Percentiles rank a stretch among this genome's conserved stretches.
phyloP scores from a whole-genome alignment of 2,888 invertebrate species.

The Myathropa florea region DNA sequence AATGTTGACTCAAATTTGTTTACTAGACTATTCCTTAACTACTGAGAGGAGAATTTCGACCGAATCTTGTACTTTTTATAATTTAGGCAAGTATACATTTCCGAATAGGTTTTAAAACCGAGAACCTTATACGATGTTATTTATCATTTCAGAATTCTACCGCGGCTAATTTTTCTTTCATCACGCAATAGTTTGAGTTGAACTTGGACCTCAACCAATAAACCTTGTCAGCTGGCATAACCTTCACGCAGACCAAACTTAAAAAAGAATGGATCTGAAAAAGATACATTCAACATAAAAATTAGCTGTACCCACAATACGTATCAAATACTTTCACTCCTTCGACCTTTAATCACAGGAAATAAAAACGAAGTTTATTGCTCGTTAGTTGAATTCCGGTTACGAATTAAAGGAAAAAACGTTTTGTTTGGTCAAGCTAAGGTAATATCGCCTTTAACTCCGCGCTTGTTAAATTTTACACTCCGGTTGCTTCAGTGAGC shows the following conservation, averaged over 20 bases:
- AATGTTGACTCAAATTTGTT: too few species aligned
- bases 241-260: background rate
- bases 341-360: background rate
- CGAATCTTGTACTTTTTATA: too few species aligned
- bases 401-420: background rate
- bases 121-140: too few species aligned
- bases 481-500: background rate
- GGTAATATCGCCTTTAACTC: background rate
- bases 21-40: too few species aligned
- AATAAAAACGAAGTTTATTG: background rate
- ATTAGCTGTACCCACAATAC: background rate
- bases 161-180: too few species aligned
- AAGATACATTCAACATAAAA: background rate
- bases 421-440: background rate
- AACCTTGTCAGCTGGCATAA: background rate
- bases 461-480: conserved; percentile 2
- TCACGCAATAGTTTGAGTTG: too few species aligned
- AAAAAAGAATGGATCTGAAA: background rate
- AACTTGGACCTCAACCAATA: background rate
- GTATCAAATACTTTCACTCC: background rate
- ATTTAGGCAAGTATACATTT: too few species aligned
- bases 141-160: too few species aligned
- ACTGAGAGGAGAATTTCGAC: too few species aligned
- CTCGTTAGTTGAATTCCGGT: background rate
- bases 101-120: too few species aligned